Conservation (phyloP, 2,113 vertebrate species). For the Phalacrocorax aristotelis region DNA sequence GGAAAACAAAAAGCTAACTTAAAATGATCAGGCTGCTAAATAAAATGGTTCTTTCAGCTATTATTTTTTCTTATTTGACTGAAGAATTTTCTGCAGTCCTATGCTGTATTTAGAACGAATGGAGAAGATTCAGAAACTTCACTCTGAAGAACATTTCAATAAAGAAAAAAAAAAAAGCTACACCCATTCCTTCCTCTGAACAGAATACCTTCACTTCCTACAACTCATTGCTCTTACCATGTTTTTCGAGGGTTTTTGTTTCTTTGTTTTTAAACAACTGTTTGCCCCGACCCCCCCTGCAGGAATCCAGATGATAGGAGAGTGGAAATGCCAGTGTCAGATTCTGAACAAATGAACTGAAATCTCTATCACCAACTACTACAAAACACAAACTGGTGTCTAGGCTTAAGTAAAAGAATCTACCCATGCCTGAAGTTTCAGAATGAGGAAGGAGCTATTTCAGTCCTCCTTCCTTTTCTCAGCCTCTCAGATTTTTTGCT, state of each 20-base stretch:
- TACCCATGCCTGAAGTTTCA: neutral
- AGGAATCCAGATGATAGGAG: neutral
- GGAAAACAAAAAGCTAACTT: neutral
- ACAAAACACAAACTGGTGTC: neutral
- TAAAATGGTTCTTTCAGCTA: neutral
- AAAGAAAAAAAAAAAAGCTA: neutral
- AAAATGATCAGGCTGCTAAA: neutral
- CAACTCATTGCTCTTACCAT: neutral
- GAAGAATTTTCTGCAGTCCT: neutral
- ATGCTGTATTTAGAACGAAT: neutral
- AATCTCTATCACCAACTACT: neutral
- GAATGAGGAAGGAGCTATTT: neutral
- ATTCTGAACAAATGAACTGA: neutral
- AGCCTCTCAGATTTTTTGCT: neutral
- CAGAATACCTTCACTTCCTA: neutral
- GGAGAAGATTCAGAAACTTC: neutral
- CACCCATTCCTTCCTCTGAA: neutral
- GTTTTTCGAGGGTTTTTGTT: neutral
- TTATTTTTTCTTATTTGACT: neutral
- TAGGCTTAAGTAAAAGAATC: neutral
- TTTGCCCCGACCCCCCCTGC: neutral
- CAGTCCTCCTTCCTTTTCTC: neutral
- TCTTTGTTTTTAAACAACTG: neutral
- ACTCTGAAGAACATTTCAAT: neutral
- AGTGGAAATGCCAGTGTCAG: neutral